These are phyloP conservation scores for Macroglossus sobrinus DNA, from an alignment of 2,113 vertebrate species.

Conservation along the genomic window DNA sequence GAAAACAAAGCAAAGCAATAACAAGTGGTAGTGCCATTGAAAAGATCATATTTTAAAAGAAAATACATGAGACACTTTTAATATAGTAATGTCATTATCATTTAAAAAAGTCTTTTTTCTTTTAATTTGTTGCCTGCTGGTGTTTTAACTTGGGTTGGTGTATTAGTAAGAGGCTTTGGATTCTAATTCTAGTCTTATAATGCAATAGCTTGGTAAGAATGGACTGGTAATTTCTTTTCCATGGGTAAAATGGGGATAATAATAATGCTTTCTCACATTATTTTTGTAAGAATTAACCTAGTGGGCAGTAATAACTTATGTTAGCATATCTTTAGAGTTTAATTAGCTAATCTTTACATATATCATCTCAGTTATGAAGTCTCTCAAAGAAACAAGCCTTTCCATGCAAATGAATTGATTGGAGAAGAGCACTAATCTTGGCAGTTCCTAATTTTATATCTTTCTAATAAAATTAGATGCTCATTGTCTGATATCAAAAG, in stretches of 20 bases:
- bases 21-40: not conserved
- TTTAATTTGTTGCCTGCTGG: not conserved
- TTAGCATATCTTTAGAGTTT: not conserved
- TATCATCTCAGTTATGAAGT: not conserved
- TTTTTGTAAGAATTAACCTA: slow-evolving; percentile 23
- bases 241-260: not conserved
- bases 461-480: not conserved
- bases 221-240: not conserved
- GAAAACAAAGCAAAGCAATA: not conserved
- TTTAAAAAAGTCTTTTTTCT: not conserved
- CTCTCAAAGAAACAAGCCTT: not conserved
- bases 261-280: not conserved
- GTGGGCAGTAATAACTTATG: not conserved
- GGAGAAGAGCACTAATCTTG: not conserved
- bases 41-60: not conserved
- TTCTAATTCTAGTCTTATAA: not conserved
- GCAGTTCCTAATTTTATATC: not conserved
- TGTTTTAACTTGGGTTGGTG: not conserved
- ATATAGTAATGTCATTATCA: not conserved
- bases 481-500: not conserved
- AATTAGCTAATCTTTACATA: slow-evolving; percentile 13
- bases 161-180: not conserved
- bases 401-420: not conserved
- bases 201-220: not conserved
- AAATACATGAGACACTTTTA: not conserved